Percentiles rank a stretch among this genome's conserved stretches.
Conservation (phyloP, 2,888 invertebrate genomes). For the Rotaria socialis region DNA sequence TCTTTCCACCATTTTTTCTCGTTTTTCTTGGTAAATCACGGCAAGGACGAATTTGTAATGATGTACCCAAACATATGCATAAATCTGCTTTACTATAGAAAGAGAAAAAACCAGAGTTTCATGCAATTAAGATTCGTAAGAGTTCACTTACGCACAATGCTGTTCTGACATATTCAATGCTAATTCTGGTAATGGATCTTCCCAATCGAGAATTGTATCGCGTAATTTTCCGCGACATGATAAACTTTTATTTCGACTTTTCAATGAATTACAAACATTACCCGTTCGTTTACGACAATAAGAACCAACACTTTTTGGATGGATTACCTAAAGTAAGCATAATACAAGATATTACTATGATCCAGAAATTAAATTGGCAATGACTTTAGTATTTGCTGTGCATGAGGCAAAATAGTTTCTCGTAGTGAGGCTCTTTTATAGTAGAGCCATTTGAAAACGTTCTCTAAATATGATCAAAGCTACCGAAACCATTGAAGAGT, state of each 20-base stretch:
- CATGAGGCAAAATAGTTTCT: too few relatives aligned
- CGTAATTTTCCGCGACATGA: constrained; percentile 2
- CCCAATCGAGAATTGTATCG: constrained; percentile 87
- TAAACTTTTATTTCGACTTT: not conserved
- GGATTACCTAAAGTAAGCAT: not conserved
- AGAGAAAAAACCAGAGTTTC: not conserved
- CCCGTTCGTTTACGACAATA: constrained; percentile 38
- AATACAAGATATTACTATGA: not conserved
- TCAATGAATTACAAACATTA: constrained; percentile 26
- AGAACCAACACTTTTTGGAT: constrained; percentile 50
- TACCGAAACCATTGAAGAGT: too few relatives aligned
- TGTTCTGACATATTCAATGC: constrained; percentile 66
- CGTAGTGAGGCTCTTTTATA: too few relatives aligned
- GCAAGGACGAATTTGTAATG: constrained; percentile 91
- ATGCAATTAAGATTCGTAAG: not conserved
- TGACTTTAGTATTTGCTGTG: too few relatives aligned
- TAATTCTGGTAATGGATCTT: constrained; percentile 80
- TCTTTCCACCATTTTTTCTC: constrained; percentile 67
- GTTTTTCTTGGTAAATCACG: constrained; percentile 78
- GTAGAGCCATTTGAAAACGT: too few relatives aligned
- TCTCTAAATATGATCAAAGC: too few relatives aligned
- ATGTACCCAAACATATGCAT: constrained; percentile 90
- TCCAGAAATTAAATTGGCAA: too few relatives aligned
- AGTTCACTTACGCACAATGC: constrained; percentile 33
- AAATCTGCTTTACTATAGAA: constrained; percentile 70